Evolutionary conservation across 2,113 vertebrate genomes (phyloP).

Genomic region (Pelobates fuscus): DNA sequence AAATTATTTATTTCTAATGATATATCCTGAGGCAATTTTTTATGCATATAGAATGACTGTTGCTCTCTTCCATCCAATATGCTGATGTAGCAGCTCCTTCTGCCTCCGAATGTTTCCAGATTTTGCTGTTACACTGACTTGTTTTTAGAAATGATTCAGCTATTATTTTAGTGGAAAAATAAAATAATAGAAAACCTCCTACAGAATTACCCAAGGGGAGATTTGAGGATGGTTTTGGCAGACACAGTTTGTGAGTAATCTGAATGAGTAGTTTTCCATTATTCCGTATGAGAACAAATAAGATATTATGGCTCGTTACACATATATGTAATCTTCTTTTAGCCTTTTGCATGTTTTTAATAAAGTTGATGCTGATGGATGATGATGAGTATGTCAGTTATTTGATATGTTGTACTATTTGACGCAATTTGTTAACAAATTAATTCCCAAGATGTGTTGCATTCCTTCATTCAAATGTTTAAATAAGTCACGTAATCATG

Average conservation of each 20-base stretch:
- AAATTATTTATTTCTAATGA: constrained; percentile 17
- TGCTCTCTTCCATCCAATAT: constrained; percentile 30
- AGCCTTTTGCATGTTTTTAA: background rate
- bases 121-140: constrained; percentile 32
- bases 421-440: no score
- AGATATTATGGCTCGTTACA: constrained; percentile 8
- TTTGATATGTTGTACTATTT: no score
- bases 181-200: constrained; percentile 37
- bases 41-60: constrained; percentile 29
- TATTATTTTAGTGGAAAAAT: constrained; percentile 46
- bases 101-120: constrained; percentile 43
- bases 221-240: constrained; percentile 44
- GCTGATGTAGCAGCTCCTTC: constrained; percentile 44
- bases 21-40: background rate
- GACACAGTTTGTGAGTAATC: constrained; percentile 45
- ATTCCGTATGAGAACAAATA: constrained; percentile 29
- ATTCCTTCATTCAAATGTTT: no score
- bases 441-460: no score
- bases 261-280: constrained; percentile 48
- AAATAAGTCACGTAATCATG: no score
- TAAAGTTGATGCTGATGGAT: background rate
- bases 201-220: constrained; percentile 38
- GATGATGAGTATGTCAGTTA: no score
- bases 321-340: constrained; percentile 21
- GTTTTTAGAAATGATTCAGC: constrained; percentile 50